Percentiles rank a stretch among this genome's conserved stretches.
Conservation (phyloP, 2,797 vertebrate genomes). For the Leptatherina wallacei region DNA sequence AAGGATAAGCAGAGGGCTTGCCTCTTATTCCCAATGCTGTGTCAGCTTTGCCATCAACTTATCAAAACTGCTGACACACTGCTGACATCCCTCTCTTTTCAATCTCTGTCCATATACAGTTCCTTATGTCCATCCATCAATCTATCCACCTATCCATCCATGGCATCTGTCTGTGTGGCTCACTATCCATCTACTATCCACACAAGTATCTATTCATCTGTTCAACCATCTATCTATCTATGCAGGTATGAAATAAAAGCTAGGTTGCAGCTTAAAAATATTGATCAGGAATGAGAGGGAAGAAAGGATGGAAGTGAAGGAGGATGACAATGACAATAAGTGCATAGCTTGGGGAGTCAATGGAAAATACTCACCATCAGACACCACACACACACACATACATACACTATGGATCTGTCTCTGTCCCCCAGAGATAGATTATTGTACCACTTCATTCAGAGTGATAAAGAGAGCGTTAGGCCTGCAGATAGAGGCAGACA, state of each 20-base stretch:
- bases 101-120: slow-evolving; percentile 31
- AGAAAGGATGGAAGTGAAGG: no score
- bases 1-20: slow-evolving; percentile 55
- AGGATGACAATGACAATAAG: slow-evolving; percentile 58
- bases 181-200: slow-evolving; percentile 1
- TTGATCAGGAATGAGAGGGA: slow-evolving; percentile 11
- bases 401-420: slow-evolving; percentile 59
- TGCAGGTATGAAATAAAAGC: slow-evolving; percentile 7
- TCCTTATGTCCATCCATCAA: no score
- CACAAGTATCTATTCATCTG: not conserved
- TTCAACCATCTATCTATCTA: slow-evolving; percentile 7
- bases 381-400: slow-evolving; percentile 37
- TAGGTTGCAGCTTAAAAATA: slow-evolving; percentile 24
- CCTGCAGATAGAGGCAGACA: slow-evolving; percentile 42
- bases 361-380: slow-evolving; percentile 26
- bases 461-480: slow-evolving; percentile 30
- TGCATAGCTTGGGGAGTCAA: slow-evolving; percentile 30
- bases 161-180: not conserved
- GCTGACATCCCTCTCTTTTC: slow-evolving; percentile 57
- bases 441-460: slow-evolving; percentile 47
- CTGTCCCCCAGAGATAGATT: slow-evolving; percentile 59
- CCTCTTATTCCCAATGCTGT: slow-evolving; percentile 65
- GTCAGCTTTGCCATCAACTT: slow-evolving; percentile 68
- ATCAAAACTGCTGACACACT: slow-evolving; percentile 71
- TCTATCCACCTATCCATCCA: no score